Evolutionary conservation across 1,140 invertebrate genomes (phyloP).

Genomic region (Berghia stephanieae): DNA sequence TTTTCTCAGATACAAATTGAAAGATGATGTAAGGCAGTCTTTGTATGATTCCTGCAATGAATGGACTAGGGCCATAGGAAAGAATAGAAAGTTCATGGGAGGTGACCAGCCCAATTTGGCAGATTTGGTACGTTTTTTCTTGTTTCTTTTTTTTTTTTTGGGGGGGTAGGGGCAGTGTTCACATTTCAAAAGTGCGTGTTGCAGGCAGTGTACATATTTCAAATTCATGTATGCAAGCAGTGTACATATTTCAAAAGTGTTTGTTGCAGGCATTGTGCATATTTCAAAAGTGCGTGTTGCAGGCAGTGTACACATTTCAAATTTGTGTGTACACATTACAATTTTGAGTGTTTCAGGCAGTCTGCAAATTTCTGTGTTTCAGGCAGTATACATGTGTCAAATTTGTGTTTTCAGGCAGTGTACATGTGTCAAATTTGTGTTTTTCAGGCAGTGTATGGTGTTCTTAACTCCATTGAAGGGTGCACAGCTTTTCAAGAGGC

Average conservation of each 20-base stretch:
- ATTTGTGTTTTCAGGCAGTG: background rate
- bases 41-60: conserved; percentile 88
- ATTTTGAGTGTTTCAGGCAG: background rate
- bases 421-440: background rate
- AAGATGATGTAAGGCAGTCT: conserved; percentile 87
- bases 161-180: too few relatives aligned
- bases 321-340: background rate
- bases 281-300: background rate
- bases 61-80: conserved; percentile 80
- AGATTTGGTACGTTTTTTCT: conserved; percentile 76
- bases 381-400: background rate
- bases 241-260: background rate
- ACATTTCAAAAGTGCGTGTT: background rate
- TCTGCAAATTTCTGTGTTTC: background rate
- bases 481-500: conserved; percentile 91
- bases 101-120: conserved; percentile 89
- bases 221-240: background rate
- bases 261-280: background rate
- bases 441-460: conserved; percentile 85
- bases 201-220: background rate
- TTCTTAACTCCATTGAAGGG: conserved; percentile 94
- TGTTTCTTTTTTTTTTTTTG: too few relatives aligned
- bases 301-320: background rate
- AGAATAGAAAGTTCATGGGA: conserved; percentile 78
- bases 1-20: conserved; percentile 78